Base-by-base conservation (phyloP, 30 jellyfish, hydroid and myxozoan species). In the Aurelia sp. region DNA sequence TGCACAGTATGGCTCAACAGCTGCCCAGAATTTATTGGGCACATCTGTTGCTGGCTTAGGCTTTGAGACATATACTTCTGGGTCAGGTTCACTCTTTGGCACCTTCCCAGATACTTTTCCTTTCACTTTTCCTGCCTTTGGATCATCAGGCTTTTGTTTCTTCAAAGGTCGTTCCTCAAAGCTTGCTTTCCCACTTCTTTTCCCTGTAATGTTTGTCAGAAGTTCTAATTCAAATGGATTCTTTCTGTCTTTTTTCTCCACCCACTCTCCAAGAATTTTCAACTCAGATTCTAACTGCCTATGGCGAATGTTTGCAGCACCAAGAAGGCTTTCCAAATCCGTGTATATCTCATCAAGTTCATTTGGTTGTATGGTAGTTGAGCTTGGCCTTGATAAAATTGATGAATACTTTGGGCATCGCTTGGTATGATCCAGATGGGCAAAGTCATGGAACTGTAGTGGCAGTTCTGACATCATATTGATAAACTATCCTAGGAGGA, bases 1-100 rank as follows among this genome's bases (percentile, higher is more conserved):
- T 48, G 96, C 91, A 70, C 98, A 93, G 76, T 93, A 93, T 13
- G 98, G 98, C 73, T 93, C 98, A 19, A 93, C 97, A 30, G 89
- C 84, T 17, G 96, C 86, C 98, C 98, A 93, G 62, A 93, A 93
- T 66, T 93, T 93, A 74, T 93, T 93, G 17, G 98, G 96, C 47
- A 86, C 75, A 81, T 93, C 98, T 41, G 77, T 67, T 10, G 91
- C 70, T 30, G 89, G 86, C 55, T 88, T 88, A 9, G 98, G 98
- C 86, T 88, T 93, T 59, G 98, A 81, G 19, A 85, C 94, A 67
- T 89, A 82, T 11, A 79, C 85, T 37, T 80, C 92, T 13, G 89
- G 90, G 57, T 80, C 96, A 33, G 91, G 79, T 41, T 77, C 90
- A 16, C 72, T 57, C 69, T 77, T 78, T 30, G 86, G 53, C 18